Evolutionary conservation across 2,888 invertebrate species (phyloP).

Genomic region (Machimus atricapillus): DNA sequence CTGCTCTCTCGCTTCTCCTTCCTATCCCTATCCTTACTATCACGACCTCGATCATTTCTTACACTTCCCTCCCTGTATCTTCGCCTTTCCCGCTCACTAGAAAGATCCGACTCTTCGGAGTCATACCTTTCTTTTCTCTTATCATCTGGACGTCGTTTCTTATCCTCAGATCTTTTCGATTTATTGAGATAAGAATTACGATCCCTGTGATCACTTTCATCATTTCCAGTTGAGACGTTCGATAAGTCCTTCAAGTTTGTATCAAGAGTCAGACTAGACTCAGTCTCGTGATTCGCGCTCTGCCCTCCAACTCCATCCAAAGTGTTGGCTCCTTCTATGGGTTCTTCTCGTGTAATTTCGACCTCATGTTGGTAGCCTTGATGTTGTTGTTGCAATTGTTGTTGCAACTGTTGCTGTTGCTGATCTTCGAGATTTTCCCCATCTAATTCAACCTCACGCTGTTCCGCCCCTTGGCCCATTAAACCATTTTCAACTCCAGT

Average conservation of each 20-base stretch:
- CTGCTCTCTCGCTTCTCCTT: conserved; percentile 53
- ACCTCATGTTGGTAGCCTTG: conserved; percentile 46
- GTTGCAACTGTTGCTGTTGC: conserved; percentile 46
- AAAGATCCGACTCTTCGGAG: conserved; percentile 69
- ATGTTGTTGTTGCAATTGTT: conserved; percentile 41
- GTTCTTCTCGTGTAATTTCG: conserved; percentile 62
- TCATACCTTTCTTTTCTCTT: conserved; percentile 66
- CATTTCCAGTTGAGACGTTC: conserved; percentile 56
- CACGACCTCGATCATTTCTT: conserved; percentile 53
- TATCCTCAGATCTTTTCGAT: conserved; percentile 57
- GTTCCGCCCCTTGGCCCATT: conserved; percentile 58
- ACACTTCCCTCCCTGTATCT: conserved; percentile 64
- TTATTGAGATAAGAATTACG: conserved; percentile 45
- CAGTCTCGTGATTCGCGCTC: conserved; percentile 47
- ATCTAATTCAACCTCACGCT: conserved; percentile 67
- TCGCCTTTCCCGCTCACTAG: conserved; percentile 69
- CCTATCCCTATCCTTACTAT: conserved; percentile 61
- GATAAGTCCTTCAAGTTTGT: conserved; percentile 52
- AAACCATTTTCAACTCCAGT: conserved; percentile 66
- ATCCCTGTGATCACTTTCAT: conserved; percentile 58
- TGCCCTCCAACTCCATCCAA: conserved; percentile 49
- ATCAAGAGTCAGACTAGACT: conserved; percentile 49
- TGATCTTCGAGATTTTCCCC: conserved; percentile 67
- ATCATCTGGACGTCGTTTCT: conserved; percentile 55
- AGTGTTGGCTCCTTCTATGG: conserved; percentile 64